Evolutionary conservation across 2,888 invertebrate genomes (phyloP).

Genomic region (Plebejus anna): DNA sequence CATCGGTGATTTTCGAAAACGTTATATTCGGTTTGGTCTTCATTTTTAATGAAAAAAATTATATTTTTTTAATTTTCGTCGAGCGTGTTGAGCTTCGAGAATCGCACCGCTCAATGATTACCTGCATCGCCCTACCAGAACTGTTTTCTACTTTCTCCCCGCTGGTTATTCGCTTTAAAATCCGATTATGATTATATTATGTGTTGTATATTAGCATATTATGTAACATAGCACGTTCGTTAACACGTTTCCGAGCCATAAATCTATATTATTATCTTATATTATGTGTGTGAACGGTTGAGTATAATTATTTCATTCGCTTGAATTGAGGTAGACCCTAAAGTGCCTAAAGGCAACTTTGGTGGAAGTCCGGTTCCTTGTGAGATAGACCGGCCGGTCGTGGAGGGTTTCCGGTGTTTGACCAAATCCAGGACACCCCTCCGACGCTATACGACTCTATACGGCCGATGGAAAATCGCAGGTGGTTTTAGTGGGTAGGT

Average conservation of each 20-base stretch:
- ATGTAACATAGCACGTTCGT: neutral
- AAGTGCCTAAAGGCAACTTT: too few species aligned
- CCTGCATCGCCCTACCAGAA: conserved; percentile 4
- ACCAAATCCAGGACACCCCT: too few species aligned
- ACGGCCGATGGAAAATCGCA: too few species aligned
- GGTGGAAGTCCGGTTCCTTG: too few species aligned
- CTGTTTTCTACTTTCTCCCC: conserved; percentile 13
- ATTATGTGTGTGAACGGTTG: too few species aligned
- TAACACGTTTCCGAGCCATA: neutral
- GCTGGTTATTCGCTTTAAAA: conserved; percentile 16
- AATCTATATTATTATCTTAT: neutral
- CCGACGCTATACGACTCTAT: too few species aligned
- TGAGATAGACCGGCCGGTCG: too few species aligned
- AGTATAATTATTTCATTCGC: too few species aligned
- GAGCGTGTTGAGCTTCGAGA: neutral
- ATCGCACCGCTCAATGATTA: neutral
- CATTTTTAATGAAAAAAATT: conserved; percentile 47
- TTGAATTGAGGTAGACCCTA: too few species aligned
- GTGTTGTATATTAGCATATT: conserved; percentile 12
- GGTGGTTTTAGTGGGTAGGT: too few species aligned
- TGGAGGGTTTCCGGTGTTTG: too few species aligned
- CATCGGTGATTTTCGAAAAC: conserved; percentile 81
- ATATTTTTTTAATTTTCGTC: neutral
- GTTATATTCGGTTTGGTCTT: conserved; percentile 61
- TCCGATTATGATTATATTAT: conserved; percentile 12